Conservation (phyloP, 2,797 vertebrate genomes). For the Lates japonicus region DNA sequence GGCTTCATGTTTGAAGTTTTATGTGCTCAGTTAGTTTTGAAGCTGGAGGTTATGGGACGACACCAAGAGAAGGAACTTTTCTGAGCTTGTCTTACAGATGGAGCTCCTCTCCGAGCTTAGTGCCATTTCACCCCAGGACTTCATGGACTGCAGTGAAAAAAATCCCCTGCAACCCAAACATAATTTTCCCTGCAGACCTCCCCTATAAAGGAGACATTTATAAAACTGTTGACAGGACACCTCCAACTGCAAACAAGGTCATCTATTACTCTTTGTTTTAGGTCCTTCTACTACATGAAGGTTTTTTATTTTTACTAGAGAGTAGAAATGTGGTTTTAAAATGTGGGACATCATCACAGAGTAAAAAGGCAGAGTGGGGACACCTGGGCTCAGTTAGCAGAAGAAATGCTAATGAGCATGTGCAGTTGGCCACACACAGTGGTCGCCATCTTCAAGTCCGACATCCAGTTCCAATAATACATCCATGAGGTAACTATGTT, state of each 20-base stretch:
- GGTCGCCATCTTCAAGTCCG: not conserved
- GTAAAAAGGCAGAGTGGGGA: no score
- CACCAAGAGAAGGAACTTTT: not conserved
- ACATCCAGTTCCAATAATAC: no score
- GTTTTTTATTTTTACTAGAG: not conserved
- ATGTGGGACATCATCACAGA: not conserved
- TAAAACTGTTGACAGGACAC: not conserved
- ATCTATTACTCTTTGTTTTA: not conserved
- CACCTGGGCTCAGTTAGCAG: no score
- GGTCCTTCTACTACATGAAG: not conserved
- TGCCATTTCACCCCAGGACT: not conserved
- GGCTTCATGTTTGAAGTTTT: not conserved
- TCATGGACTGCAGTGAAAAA: not conserved
- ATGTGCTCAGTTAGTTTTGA: not conserved
- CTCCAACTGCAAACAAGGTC: not conserved
- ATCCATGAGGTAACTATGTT: no score
- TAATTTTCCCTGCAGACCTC: not conserved
- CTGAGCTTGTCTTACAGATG: not conserved
- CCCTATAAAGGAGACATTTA: no score
- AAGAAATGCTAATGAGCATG: no score
- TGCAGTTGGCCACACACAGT: no score
- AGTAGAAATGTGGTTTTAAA: no score
- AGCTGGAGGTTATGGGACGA: not conserved
- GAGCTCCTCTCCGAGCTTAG: not conserved
- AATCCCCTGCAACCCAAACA: no score